phyloP scores from a whole-genome alignment of 2,888 invertebrate genomes.

The Tipula helvola region DNA sequence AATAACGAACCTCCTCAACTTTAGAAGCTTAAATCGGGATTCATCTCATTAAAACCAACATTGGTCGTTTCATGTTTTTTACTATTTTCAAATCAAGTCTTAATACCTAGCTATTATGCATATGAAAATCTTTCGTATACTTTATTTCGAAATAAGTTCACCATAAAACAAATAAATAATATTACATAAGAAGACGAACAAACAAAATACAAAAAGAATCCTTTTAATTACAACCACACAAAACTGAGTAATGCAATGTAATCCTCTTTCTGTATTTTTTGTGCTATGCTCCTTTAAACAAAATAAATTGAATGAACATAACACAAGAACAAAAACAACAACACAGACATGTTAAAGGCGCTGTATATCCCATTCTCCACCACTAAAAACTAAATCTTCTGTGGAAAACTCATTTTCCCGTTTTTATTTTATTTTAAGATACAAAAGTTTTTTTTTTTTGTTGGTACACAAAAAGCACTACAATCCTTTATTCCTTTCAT shows the following conservation, averaged over 20 bases:
- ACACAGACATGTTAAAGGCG: background rate
- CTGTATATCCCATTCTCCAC: background rate
- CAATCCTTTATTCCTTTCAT: background rate
- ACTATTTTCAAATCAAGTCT: background rate
- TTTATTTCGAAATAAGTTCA: background rate
- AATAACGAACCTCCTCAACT: too few relatives aligned
- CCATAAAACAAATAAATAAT: background rate
- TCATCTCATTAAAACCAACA: background rate
- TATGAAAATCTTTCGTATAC: background rate
- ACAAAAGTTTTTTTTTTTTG: background rate
- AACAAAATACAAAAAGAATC: background rate
- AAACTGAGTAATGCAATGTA: background rate
- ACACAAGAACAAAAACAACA: background rate
- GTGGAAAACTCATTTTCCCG: background rate
- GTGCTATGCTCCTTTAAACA: background rate
- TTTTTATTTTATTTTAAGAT: background rate
- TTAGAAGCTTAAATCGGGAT: background rate
- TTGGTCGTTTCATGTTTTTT: background rate
- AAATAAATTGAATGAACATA: background rate
- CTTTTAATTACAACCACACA: background rate
- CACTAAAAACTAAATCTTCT: background rate
- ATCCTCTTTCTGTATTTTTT: background rate
- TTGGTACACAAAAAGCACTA: background rate
- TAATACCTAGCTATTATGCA: background rate
- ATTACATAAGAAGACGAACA: background rate